A percentile compares a stretch with the other conserved stretches of the same genome.
Conservation (phyloP, 2,888 invertebrate genomes). For the Mechanitis mazaeus region DNA sequence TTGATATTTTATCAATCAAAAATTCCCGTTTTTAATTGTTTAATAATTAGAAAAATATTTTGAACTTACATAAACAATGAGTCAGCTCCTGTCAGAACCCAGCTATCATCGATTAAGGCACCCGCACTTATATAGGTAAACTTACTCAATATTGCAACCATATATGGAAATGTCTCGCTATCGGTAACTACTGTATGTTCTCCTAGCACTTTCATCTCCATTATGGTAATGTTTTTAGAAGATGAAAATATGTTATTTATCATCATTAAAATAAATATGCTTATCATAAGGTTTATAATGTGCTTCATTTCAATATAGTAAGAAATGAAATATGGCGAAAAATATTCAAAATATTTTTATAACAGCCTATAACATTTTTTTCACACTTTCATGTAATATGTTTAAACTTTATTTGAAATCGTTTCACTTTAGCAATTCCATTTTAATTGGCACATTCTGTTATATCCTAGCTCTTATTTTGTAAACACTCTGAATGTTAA, state of each 20-base stretch:
- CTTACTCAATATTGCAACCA: conserved; percentile 53
- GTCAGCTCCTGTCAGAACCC: conserved; percentile 62
- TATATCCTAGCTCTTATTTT: conserved; percentile 8
- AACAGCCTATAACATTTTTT: too few species aligned
- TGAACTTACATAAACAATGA: conserved; percentile 49
- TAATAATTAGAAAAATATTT: background rate
- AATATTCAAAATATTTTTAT: too few species aligned
- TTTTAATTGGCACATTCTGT: background rate
- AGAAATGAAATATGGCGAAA: background rate
- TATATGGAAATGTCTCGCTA: conserved; percentile 50
- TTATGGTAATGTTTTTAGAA: background rate
- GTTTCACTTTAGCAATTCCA: background rate
- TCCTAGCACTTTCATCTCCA: conserved; percentile 29
- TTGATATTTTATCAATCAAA: background rate
- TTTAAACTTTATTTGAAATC: background rate
- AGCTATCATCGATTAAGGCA: conserved; percentile 51
- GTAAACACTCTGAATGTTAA: conserved; percentile 9
- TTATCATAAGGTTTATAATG: background rate
- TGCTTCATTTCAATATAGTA: background rate
- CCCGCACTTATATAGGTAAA: conserved; percentile 52
- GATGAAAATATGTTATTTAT: background rate
- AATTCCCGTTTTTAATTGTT: background rate
- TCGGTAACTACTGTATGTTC: conserved; percentile 46
- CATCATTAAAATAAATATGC: background rate
- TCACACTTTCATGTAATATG: too few species aligned